phyloP scores from a whole-genome alignment of 2,797 vertebrate species.

The Microctenopoma steveboyesi region DNA sequence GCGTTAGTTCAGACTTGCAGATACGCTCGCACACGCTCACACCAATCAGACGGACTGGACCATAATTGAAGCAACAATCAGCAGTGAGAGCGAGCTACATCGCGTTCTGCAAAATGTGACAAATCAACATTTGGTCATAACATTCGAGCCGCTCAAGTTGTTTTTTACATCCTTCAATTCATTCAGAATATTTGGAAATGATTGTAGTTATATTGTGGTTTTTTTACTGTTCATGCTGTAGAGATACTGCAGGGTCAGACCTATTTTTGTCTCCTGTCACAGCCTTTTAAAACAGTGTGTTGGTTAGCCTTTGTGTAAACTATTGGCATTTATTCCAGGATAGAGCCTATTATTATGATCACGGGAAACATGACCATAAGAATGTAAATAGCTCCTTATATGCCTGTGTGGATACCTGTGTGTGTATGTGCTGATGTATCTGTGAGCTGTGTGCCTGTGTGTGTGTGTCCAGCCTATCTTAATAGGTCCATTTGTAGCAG shows the following conservation, averaged over 20 bases:
- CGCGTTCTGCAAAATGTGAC: slow-evolving; percentile 46
- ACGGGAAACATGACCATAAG: slow-evolving; percentile 62
- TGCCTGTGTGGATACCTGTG: not conserved
- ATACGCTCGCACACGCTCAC: slow-evolving; percentile 42
- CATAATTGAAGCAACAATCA: slow-evolving; percentile 79
- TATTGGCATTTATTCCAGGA: slow-evolving; percentile 34
- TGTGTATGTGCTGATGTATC: slow-evolving; percentile 22
- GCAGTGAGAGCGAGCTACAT: slow-evolving; percentile 47
- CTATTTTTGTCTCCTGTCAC: slow-evolving; percentile 10
- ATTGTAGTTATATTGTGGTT: slow-evolving; percentile 34
- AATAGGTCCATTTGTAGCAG: slow-evolving; percentile 81
- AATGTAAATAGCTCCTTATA: slow-evolving; percentile 44
- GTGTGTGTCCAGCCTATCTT: slow-evolving; percentile 57
- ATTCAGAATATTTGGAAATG: slow-evolving; percentile 42
- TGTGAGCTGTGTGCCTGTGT: slow-evolving; percentile 12
- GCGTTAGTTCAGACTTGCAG: slow-evolving; percentile 27
- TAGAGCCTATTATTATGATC: slow-evolving; percentile 64
- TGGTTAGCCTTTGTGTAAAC: slow-evolving; percentile 29
- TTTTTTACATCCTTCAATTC: slow-evolving; percentile 54
- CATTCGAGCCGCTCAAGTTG: slow-evolving; percentile 36
- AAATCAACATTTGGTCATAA: slow-evolving; percentile 54
- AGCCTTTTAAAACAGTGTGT: slow-evolving; percentile 18
- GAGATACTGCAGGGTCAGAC: slow-evolving; percentile 27
- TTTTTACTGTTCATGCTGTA: slow-evolving; percentile 25
- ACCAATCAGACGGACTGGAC: slow-evolving; percentile 73